A percentile compares a stretch with the other conserved stretches of the same genome.
Evolutionary conservation across 64 coral and sea anemone genomes (phyloP).

Genomic region (Montipora foliosa): DNA sequence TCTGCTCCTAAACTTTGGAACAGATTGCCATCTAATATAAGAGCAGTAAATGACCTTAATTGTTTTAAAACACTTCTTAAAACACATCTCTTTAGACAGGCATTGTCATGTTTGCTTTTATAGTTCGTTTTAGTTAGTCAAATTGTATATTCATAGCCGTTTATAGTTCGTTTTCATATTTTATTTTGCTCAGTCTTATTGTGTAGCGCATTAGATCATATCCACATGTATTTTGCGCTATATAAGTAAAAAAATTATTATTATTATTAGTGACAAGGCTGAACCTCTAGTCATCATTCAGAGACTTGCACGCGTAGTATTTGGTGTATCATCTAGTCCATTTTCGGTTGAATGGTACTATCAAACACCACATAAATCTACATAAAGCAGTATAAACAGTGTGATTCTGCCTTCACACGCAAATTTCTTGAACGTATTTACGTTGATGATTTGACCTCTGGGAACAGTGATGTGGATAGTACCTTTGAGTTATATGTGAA

Average conservation of each 20-base stretch:
- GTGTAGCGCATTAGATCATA: too few relatives aligned
- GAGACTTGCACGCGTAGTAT: slow-evolving; percentile 35
- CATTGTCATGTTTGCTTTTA: too few relatives aligned
- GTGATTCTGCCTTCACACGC: background rate
- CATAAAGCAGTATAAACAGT: slow-evolving; percentile 10
- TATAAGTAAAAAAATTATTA: background rate
- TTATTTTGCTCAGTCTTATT: too few relatives aligned
- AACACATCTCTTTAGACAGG: too few relatives aligned
- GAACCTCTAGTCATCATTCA: slow-evolving; percentile 29
- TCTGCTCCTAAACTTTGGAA: too few relatives aligned
- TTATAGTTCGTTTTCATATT: too few relatives aligned
- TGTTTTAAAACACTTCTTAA: too few relatives aligned
- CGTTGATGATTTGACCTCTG: slow-evolving; percentile 7
- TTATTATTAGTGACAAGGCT: slow-evolving; percentile 5
- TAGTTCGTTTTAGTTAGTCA: too few relatives aligned
- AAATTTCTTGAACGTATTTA: background rate
- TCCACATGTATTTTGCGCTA: too few relatives aligned
- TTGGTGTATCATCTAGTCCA: slow-evolving; percentile 34
- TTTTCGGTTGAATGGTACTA: slow-evolving; percentile 14
- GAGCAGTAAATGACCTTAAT: too few relatives aligned
- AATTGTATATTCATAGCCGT: too few relatives aligned
- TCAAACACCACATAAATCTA: slow-evolving; percentile 10
- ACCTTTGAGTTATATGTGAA: slow-evolving; percentile 19
- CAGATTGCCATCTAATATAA: too few relatives aligned
- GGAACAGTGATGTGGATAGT: background rate